Conservation (phyloP, 2,113 vertebrate genomes). For the Nipponia nippon region DNA sequence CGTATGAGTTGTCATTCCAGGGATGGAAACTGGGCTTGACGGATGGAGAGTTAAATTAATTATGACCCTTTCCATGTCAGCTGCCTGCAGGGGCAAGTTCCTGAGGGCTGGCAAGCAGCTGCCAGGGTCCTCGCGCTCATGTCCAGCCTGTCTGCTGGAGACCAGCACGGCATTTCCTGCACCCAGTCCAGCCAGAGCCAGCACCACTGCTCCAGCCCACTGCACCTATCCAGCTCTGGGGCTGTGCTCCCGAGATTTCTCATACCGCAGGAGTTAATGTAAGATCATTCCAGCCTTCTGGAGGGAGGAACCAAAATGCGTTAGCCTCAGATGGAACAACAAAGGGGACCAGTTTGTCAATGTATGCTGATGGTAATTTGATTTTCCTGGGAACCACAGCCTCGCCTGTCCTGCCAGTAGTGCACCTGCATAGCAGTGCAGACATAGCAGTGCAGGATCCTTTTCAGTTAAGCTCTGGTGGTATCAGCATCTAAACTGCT, state of each 20-base stretch:
- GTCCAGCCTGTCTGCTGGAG: not conserved
- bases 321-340: not conserved
- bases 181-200: not conserved
- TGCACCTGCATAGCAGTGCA: not conserved
- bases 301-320: not conserved
- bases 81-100: not conserved
- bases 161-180: not conserved
- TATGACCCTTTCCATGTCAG: not conserved
- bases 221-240: not conserved
- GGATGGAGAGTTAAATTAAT: not conserved
- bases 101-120: not conserved
- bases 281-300: not conserved
- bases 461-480: not conserved
- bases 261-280: not conserved
- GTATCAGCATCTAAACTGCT: not conserved
- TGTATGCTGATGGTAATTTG: too few species aligned
- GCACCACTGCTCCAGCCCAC: not conserved
- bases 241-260: not conserved
- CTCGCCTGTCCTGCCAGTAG: not conserved
- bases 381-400: not conserved
- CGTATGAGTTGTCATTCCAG: not conserved
- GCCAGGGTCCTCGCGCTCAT: not conserved
- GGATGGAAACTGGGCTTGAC: not conserved
- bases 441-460: not conserved
- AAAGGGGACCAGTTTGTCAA: not conserved